These are phyloP conservation scores for Mionectes macconnelli DNA, from an alignment of 2,113 vertebrate genomes.

Conservation along the genomic window DNA sequence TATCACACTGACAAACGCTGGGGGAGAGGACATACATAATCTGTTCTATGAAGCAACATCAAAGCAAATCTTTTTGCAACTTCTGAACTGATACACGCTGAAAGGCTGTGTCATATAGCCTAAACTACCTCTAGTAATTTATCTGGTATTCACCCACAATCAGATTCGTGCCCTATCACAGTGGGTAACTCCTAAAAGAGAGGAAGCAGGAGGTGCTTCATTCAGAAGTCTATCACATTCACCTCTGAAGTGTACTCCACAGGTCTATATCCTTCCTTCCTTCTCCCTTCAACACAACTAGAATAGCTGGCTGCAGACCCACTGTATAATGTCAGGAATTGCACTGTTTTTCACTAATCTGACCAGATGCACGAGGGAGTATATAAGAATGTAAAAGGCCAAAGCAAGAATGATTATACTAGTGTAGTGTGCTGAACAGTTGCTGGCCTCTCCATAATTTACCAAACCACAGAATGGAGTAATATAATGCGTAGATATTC, in stretches of 20 bases:
- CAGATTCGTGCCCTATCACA: neutral
- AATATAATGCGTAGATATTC: slow-evolving; percentile 29
- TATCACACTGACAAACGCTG: neutral
- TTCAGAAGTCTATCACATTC: neutral
- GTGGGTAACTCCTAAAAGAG: neutral
- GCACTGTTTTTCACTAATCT: neutral
- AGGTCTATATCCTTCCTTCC: neutral
- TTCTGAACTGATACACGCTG: neutral
- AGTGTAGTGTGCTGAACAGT: neutral
- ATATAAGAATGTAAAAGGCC: neutral
- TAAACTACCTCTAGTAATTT: neutral
- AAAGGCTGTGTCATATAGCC: neutral
- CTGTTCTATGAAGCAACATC: neutral
- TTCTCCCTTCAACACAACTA: neutral
- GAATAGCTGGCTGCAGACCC: neutral
- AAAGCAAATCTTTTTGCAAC: neutral
- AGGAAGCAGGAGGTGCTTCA: neutral
- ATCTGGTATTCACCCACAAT: neutral
- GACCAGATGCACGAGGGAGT: neutral
- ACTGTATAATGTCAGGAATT: neutral
- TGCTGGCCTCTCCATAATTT: slow-evolving; percentile 19
- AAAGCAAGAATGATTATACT: neutral
- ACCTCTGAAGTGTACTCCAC: neutral
- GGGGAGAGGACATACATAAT: neutral
- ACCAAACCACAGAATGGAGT: slow-evolving; percentile 13